phyloP scores from a whole-genome alignment of 2,888 invertebrate species.

The Mantis religiosa region DNA sequence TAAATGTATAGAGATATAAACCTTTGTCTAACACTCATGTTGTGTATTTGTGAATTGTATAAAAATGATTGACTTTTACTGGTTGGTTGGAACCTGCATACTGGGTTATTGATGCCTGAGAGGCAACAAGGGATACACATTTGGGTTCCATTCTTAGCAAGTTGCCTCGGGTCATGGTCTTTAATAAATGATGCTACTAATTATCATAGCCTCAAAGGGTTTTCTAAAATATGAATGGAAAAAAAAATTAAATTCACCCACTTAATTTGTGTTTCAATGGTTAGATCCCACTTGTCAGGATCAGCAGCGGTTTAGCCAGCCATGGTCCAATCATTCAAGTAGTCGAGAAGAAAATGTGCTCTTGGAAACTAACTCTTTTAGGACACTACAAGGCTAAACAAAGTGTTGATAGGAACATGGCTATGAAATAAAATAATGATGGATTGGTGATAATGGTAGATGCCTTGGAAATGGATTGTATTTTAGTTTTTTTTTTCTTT shows the following conservation, averaged over 20 bases:
- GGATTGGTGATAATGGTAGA: background rate
- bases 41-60: conserved; percentile 26
- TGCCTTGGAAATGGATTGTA: background rate
- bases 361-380: background rate
- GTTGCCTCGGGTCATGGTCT: conserved; percentile 20
- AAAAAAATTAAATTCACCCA: background rate
- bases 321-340: background rate
- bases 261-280: conserved; percentile 11
- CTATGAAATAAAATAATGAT: background rate
- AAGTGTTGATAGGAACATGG: background rate
- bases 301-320: background rate
- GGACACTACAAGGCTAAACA: background rate
- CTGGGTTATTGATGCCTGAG: background rate
- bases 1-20: background rate
- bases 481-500: background rate
- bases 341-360: background rate
- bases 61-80: conserved; percentile 14
- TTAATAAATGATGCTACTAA: conserved; percentile 9
- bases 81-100: conserved; percentile 12
- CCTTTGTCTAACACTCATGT: conserved; percentile 9
- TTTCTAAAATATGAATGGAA: conserved; percentile 3
- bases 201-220: conserved; percentile 2
- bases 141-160: conserved; percentile 5
- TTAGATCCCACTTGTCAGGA: conserved; percentile 24
- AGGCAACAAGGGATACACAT: background rate